Base-by-base conservation (phyloP, 2,797 vertebrate species). In the Sebastes vulpes region DNA sequence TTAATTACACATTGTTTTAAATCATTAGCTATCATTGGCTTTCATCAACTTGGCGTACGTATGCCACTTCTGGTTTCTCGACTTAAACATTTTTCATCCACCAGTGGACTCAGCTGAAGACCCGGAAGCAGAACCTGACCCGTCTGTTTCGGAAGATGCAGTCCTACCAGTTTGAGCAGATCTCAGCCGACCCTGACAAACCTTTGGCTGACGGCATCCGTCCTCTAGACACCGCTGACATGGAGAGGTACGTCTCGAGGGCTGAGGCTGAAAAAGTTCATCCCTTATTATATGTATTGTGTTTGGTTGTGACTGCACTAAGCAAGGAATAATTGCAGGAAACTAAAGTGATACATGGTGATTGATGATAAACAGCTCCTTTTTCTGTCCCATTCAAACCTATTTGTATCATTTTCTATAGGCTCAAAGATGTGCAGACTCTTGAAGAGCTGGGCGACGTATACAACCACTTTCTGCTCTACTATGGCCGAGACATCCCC, bases 131-230 rank as follows among this genome's bases (percentile, higher is more conserved):
- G 95, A 99, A 99, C 90, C 92, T 99, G 88, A 98, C 98, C 0
- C 97, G 98, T 4, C 96, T 99, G 12, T 99, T 99, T 92, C 98
- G 97, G 94, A 98, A 98, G 92, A 99, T 99, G 99, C 99, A 99
- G 88, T 97, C 98, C 20, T 99, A 97, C 89, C 99, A 99, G 89
- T 99, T 97, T 20, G 99, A 99, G 70, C 98, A 99, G 90, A 99
- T 99, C 78, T 99, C 98, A 20, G 98, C 99, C 28, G 98, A 99
- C 75, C 98, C 98, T 6, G 99, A 99, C 94, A 99, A 99, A 85
- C 99, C 99, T 25, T 89, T 99, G 89, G 97, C 99, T 2, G 99
- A 99, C 63, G 98, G 98, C 58, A 97, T 99, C 86, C 97, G 99
- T 82, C 97, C 99, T 46, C 91, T 99, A 64, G 99, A 99, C 93